Conservation (phyloP, 1,140 invertebrate species). For the Eurytemora carolleeae region DNA sequence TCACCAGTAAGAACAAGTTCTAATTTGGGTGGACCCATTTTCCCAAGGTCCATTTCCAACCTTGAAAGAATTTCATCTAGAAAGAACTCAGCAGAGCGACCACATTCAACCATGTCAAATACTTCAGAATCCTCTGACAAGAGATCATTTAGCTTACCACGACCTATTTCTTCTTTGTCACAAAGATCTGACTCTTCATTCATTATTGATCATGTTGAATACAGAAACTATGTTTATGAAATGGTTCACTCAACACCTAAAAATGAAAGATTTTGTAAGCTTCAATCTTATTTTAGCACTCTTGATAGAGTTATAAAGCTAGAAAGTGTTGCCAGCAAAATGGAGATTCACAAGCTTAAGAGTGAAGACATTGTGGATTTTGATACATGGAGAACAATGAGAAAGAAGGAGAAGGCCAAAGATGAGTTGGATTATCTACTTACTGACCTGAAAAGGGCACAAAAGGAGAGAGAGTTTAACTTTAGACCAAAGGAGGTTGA, state of each 20-base stretch:
- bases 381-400: constrained; percentile 4
- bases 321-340: constrained; percentile 1
- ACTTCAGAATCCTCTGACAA: neutral
- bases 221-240: constrained; percentile 10
- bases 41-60: constrained; percentile 8
- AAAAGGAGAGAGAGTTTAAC: constrained; percentile 1
- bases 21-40: neutral
- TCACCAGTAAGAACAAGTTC: neutral
- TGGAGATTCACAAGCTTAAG: constrained; percentile 10
- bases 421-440: constrained; percentile 8
- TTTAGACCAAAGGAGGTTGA: constrained; percentile 6
- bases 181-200: neutral
- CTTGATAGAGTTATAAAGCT: constrained; percentile 5
- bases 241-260: constrained; percentile 4
- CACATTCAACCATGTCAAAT: neutral
- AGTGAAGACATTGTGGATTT: constrained; percentile 8
- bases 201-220: neutral
- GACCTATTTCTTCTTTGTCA: constrained; percentile 1
- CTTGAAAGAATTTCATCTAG: neutral
- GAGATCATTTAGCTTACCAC: constrained; percentile 5
- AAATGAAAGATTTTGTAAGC: neutral
- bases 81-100: neutral
- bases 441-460: neutral
- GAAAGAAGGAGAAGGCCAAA: constrained; percentile 11
- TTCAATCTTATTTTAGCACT: constrained; percentile 5